Base-by-base conservation (phyloP, 1,140 invertebrate genomes). In the Drosophila paulistorum region DNA sequence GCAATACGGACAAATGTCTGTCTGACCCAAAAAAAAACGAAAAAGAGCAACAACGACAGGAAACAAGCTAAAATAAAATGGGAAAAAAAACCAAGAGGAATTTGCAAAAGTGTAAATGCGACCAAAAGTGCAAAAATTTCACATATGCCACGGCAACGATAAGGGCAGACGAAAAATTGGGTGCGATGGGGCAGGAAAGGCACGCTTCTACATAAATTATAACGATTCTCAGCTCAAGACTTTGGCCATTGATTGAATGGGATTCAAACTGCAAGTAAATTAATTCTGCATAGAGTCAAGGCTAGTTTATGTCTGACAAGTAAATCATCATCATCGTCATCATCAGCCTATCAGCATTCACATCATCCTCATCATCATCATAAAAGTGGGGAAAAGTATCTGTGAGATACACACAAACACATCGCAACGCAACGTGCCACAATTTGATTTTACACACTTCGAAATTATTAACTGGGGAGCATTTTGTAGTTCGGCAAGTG, bases 391-490 rank as follows among this genome's bases (percentile, higher is more conserved):
- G 11, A 23, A 30, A 67, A 55, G 69, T 71, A 67, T 71, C 51
- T 68, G 37, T 45, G 33, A 67, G 65, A 69, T 68, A 66, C 57
- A 68, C 51, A 41, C 23, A 59, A 41, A 54, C 39, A 81, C 55
- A 41, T 17, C 63, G 59, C 42, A 17, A 62, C 20, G 48, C 54
- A 65, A 68, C 54, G 69, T 83, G 68, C 60, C 51, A 60, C 83
- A 83, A 79, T 89, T 80, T 89, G 84, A 89, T 89, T 90, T 90
- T 81, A 90, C 82, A 82, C 79, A 75, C 66, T 80, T 87, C 63
- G 74, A 75, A 80, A 87, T 89, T 85, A 85, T 83, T 91, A 86
- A 89, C 89, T 91, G 79, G 89, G 89, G 89, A 91, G 81, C 81
- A 90, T 90, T 91, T 91, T 89, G 89, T 85, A 74, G 72, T 85